These are phyloP conservation scores for Charina bottae DNA, from an alignment of 2,113 vertebrate species.

Conservation along the genomic window DNA sequence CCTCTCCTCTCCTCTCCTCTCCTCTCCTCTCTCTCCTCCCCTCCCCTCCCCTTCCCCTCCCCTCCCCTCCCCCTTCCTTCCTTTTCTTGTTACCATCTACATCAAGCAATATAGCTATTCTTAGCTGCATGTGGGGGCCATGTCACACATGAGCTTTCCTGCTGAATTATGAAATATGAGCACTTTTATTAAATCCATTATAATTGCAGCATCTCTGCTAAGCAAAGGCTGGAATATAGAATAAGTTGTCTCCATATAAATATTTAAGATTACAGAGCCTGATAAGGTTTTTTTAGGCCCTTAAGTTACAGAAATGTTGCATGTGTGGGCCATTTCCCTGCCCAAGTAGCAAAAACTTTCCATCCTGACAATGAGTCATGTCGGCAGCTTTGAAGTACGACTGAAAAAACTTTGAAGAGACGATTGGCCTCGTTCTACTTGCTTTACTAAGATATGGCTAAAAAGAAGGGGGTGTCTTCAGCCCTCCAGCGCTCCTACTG, in stretches of 20 bases:
- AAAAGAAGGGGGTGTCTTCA: too few species aligned
- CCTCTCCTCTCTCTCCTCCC: rapidly evolving
- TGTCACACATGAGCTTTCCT: slow-evolving; percentile 64
- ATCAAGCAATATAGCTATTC: slow-evolving; percentile 70
- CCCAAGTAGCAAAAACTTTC: slow-evolving; percentile 38
- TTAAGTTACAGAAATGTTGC: slow-evolving; percentile 54
- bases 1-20: too few species aligned
- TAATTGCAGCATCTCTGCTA: slow-evolving; percentile 64
- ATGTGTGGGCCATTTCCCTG: slow-evolving; percentile 42
- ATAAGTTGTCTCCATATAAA: slow-evolving; percentile 80
- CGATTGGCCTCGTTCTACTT: too few species aligned
- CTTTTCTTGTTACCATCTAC: slow-evolving; percentile 58
- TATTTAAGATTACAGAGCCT: slow-evolving; percentile 77
- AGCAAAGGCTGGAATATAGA: slow-evolving; percentile 73
- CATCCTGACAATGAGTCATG: not conserved
- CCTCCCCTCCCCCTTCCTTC: not conserved
- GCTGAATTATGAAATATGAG: slow-evolving; percentile 73
- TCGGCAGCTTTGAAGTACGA: too few species aligned
- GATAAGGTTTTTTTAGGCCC: slow-evolving; percentile 69
- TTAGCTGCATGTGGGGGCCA: slow-evolving; percentile 67
- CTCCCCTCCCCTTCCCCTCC: too few species aligned
- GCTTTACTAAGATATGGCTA: too few species aligned
- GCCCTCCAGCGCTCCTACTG: not conserved
- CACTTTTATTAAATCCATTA: slow-evolving; percentile 74
- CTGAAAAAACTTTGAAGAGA: not conserved